Base-by-base conservation (phyloP, 1,140 invertebrate species). In the Helicoverpa armigera region DNA sequence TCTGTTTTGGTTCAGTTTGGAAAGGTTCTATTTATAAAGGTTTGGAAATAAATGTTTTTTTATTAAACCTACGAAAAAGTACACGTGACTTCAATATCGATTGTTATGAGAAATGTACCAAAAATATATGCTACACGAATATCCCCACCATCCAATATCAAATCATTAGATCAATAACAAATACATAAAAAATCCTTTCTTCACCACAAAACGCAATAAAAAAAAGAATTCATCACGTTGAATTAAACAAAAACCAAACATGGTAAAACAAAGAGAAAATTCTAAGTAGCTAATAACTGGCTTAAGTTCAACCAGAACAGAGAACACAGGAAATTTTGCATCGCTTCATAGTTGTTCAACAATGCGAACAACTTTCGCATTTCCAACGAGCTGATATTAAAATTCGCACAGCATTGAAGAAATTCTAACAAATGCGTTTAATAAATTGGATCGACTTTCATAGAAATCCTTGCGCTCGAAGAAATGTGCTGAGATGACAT, bases 251-350 rank as follows among this genome's bases (percentile, higher is more conserved):
- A 29, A 60, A 16, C 0, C 11, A 29, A 35, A 54, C 18, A 53
- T 14, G 23, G 31, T 53, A 31, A 70, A 70, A 70, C 67, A 53
- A 53, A 31, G n/a, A 65, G 67, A 1, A 70, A 53, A 31, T 70
- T 12, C 51, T 29, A 54, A 54, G 50, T 54, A 14, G 51, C 18
- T 70, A 43, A 18, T 58, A 58, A n/a, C 63, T 67, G 63, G 11
- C 67, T 70, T 70, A 70, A 67, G 43, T 70, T 70, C 29, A 70
- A 70, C 48, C 67, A 29, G 67, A 70, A 70, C 67, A 50, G 13
- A 9, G 18, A 70, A 70, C 67, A 50, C 4, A 9, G 18, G 67
- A 70, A 70, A 67, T 70, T 54, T 54, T 14, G 23, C 18, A 9
- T 31, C 67, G 18, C 67, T 70, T n/a, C 67, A 70, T 70, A 70